These are phyloP conservation scores for Tympanoctomys barrerae DNA, from an alignment of 2,797 vertebrate species.

Conservation along the genomic window DNA sequence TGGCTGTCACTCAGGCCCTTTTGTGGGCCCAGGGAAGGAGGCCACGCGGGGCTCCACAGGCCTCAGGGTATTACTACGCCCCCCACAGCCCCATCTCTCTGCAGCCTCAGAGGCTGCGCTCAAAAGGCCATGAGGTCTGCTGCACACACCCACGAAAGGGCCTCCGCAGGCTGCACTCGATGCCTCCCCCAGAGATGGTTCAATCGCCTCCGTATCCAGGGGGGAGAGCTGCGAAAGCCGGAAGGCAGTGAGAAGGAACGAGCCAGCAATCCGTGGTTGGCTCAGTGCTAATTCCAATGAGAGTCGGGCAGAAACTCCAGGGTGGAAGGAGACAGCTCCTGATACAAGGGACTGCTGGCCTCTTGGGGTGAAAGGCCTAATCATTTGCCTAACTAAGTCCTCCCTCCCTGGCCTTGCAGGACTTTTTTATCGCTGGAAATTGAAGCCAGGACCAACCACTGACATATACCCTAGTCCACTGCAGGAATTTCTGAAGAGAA, in stretches of 20 bases:
- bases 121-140: background rate
- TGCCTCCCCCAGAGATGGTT: background rate
- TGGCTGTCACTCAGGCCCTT: constrained; percentile 69
- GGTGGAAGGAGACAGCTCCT: background rate
- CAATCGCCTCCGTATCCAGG: background rate
- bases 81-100: background rate
- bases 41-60: background rate
- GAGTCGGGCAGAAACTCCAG: constrained; percentile 34
- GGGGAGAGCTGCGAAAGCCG: background rate
- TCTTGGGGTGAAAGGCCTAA: background rate
- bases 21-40: constrained; percentile 26
- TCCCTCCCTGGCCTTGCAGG: background rate
- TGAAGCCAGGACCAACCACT: background rate
- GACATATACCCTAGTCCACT: background rate
- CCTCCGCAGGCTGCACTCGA: background rate
- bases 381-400: background rate
- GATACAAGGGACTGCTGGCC: background rate
- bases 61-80: background rate
- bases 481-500: background rate
- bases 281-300: background rate
- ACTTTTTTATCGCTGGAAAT: background rate
- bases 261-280: background rate
- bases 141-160: background rate
- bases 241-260: background rate
- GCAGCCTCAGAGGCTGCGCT: background rate